A percentile compares a stretch with the other conserved stretches of the same genome.
Evolutionary conservation across 2,113 vertebrate species (phyloP).

Genomic region (Osmerus mordax): DNA sequence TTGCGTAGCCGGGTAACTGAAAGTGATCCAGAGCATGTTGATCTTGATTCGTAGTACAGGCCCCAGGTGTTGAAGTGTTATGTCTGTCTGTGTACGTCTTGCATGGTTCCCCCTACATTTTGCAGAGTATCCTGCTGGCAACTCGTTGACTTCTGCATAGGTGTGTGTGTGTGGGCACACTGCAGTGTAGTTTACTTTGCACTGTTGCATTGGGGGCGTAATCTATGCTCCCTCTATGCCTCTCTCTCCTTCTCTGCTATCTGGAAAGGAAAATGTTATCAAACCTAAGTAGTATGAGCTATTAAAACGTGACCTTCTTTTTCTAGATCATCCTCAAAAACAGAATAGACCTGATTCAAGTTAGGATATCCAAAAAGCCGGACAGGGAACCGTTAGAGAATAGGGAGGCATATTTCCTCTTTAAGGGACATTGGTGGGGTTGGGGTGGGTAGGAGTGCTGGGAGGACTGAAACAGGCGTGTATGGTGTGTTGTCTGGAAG

Average conservation of each 20-base stretch:
- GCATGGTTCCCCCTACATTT: too few relatives aligned
- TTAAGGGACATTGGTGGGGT: conserved; percentile 36
- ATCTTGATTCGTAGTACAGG: too few relatives aligned
- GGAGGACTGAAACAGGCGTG: conserved; percentile 15
- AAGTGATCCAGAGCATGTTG: too few relatives aligned
- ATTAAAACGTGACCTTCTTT: conserved; percentile 73
- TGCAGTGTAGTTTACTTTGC: conserved; percentile 30
- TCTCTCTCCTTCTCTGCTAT: conserved; percentile 28
- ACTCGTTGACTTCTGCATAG: too few relatives aligned
- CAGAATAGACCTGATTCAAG: conserved; percentile 45
- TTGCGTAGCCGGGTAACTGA: too few relatives aligned
- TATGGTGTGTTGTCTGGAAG: conserved; percentile 55
- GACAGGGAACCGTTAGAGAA: conserved; percentile 53
- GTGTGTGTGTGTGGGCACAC: conserved; percentile 33
- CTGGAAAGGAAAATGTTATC: conserved; percentile 52
- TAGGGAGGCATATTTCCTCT: conserved; percentile 52
- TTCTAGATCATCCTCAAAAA: conserved; percentile 70
- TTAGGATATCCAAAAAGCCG: conserved; percentile 68
- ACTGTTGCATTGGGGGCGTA: conserved; percentile 39
- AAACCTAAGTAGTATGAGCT: conserved; percentile 54
- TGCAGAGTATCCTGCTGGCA: too few relatives aligned
- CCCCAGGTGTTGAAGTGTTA: too few relatives aligned
- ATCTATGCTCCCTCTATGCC: conserved; percentile 24
- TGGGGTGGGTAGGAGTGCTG: neutral
- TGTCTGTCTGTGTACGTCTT: too few relatives aligned